Base-by-base conservation (phyloP, 1,140 invertebrate genomes). In the Drosophila mauritiana region DNA sequence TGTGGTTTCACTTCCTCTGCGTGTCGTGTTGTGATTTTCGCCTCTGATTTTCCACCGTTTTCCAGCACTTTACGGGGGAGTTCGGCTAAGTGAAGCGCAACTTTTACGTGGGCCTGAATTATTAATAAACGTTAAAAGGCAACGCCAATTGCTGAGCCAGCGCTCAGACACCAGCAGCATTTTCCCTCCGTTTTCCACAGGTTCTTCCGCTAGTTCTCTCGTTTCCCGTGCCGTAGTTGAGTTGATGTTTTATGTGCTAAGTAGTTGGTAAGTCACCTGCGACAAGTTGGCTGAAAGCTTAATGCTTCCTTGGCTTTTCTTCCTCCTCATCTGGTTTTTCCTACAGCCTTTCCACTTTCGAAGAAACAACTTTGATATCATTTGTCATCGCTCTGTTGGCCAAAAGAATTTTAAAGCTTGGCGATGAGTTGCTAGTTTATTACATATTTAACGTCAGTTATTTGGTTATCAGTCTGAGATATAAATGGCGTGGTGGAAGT, bases 51-150 rank as follows among this genome's bases (percentile, higher is more conserved):
- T 70, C 68, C 68, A 70, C 73, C 72, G 58, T 53, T 74, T 63
- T 63, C 70, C 72, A 61, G 42, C 57, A 42, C 22, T 42, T 73
- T 42, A 37, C 59, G 17, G 43, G 42, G 63, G 59, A 67, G 42
- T 65, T 59, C 61, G 57, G 74, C 62, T 78, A 78, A 78, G 76
- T 78, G 76, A 73, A 62, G 76, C 65, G 53, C 64, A 78, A 78
- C 76, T 78, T 78, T 78, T 78, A 78, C 68, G 76, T 78, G 74
- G 54, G 67, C 65, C 59, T 78, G 74, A 78, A 78, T 78, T 78
- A 78, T 78, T 78, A 78, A 78, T 78, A 78, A 78, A 78, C 74
- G 76, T 73, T 78, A 78, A 78, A 78, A 78, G 76, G 67, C 59
- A 78, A 42, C 56, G 73, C 56, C 74, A 55, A 77, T 77, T 69